These are phyloP conservation scores for Elymnias hypermnestra DNA, from an alignment of 1,140 invertebrate species.

Conservation along the genomic window DNA sequence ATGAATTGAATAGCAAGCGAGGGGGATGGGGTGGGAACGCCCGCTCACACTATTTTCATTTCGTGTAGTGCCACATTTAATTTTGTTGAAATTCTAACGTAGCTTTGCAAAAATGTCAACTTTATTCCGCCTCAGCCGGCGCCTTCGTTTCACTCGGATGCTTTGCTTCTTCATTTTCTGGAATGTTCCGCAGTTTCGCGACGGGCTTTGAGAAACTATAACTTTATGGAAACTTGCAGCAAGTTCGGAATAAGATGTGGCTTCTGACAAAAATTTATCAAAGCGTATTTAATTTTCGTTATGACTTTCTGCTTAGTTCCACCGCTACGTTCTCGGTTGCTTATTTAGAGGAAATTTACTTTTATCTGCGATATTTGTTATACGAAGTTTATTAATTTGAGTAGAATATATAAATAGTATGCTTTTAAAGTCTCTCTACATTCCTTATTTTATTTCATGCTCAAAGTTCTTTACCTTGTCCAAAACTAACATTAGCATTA, in stretches of 20 bases:
- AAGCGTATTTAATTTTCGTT: constrained; percentile 71
- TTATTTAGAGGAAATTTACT: constrained; percentile 3
- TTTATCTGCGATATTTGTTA: too few species aligned
- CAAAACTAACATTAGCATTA: too few species aligned
- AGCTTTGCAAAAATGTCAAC: constrained; percentile 76
- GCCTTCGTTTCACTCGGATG: constrained; percentile 66
- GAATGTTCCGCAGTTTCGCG: constrained; percentile 67
- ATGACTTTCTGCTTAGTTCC: constrained; percentile 50
- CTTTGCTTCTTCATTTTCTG: constrained; percentile 68
- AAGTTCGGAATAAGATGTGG: constrained; percentile 63
- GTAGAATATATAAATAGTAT: too few species aligned
- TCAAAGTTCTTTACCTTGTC: too few species aligned
- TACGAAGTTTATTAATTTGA: too few species aligned
- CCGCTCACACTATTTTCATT: constrained; percentile 68
- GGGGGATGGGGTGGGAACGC: constrained; percentile 16
- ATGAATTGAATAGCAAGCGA: constrained; percentile 11
- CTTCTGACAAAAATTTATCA: constrained; percentile 69
- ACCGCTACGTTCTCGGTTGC: neutral
- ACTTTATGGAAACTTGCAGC: constrained; percentile 70
- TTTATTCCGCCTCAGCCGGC: constrained; percentile 70
- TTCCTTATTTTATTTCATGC: too few species aligned
- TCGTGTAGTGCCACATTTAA: constrained; percentile 73
- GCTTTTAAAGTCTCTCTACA: too few species aligned
- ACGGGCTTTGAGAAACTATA: constrained; percentile 72
- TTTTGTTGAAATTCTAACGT: constrained; percentile 74